Conservation (phyloP, 2,113 vertebrate species). For the Chrysemys picta region DNA sequence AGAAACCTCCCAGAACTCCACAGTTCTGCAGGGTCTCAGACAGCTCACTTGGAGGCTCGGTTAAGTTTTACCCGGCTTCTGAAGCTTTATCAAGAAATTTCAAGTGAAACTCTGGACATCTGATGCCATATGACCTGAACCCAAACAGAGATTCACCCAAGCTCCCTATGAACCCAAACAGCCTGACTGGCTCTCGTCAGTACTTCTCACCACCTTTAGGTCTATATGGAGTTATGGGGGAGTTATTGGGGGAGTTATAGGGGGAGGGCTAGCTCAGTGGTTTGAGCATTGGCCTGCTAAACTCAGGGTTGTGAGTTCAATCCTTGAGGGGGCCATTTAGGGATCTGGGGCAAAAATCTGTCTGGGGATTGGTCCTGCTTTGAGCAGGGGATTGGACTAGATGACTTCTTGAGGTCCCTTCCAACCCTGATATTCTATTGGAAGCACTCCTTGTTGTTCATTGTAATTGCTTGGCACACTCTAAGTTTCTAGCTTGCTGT, state of each 20-base stretch:
- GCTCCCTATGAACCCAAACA: neutral
- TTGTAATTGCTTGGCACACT: neutral
- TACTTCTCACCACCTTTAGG: neutral
- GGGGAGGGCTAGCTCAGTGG: too few relatives aligned
- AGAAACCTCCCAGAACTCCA: neutral
- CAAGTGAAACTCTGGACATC: neutral
- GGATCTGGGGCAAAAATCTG: too few relatives aligned
- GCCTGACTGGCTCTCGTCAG: neutral
- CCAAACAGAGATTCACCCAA: neutral
- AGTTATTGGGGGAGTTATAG: neutral
- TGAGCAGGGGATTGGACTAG: too few relatives aligned
- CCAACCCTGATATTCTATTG: too few relatives aligned
- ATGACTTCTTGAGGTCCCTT: too few relatives aligned
- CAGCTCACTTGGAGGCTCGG: neutral
- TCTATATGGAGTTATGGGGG: neutral
- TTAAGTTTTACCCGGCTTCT: neutral
- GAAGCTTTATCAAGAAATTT: neutral
- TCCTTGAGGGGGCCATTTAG: too few relatives aligned
- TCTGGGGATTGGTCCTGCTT: too few relatives aligned
- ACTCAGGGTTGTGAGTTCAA: too few relatives aligned
- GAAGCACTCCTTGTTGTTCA: neutral
- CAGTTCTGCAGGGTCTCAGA: neutral
- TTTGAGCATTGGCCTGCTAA: too few relatives aligned
- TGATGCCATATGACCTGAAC: neutral
- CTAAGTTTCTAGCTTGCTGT: neutral